phyloP scores from a whole-genome alignment of 2,113 vertebrate species.

The Prionailurus bengalensis region DNA sequence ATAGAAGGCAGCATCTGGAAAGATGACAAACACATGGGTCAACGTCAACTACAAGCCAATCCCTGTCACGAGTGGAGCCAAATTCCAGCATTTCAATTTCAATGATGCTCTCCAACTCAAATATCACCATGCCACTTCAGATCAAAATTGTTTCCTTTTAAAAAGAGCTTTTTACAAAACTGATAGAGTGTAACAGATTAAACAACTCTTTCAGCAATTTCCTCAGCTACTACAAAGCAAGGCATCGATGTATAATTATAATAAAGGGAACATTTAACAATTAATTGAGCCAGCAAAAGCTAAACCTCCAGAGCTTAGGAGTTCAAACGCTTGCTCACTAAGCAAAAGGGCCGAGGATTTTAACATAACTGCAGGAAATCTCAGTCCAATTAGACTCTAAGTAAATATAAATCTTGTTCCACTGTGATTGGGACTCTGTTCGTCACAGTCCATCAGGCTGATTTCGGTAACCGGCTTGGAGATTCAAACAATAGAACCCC shows the following conservation, averaged over 20 bases:
- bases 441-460: background rate
- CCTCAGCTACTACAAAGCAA: conserved; percentile 56
- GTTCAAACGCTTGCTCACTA: conserved; percentile 72
- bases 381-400: conserved; percentile 47
- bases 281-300: conserved; percentile 75
- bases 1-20: conserved; percentile 77
- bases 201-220: conserved; percentile 74
- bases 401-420: conserved; percentile 63
- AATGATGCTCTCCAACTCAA: conserved; percentile 69
- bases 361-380: conserved; percentile 61
- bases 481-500: background rate
- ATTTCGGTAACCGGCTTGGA: background rate
- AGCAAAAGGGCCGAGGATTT: conserved; percentile 65
- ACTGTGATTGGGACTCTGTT: background rate
- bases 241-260: conserved; percentile 60
- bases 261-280: conserved; percentile 80
- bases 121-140: conserved; percentile 63
- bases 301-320: conserved; percentile 67
- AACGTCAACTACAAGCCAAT: conserved; percentile 81
- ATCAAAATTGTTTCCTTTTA: conserved; percentile 72
- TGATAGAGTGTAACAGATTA: conserved; percentile 64
- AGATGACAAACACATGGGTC: conserved; percentile 83
- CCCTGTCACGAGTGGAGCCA: conserved; percentile 70
- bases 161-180: conserved; percentile 65
- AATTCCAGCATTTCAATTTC: conserved; percentile 78